Conservation (phyloP, 2,797 vertebrate species). For the Heteromormyrus szaboi region DNA sequence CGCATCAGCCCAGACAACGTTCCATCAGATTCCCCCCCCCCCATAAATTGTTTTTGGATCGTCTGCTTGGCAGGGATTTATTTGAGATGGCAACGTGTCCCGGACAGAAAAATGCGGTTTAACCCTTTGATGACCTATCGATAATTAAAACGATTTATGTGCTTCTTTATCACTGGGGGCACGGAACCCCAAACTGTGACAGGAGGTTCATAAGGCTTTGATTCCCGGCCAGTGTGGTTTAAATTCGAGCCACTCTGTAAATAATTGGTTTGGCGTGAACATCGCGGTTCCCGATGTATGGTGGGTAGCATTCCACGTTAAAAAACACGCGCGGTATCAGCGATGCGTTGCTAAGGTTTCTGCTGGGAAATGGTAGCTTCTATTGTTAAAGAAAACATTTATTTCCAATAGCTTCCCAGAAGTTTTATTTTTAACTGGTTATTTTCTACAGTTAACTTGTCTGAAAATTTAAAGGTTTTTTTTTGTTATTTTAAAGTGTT, state of each 20-base stretch:
- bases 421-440: background rate
- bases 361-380: background rate
- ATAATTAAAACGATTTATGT: constrained; percentile 10
- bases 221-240: background rate
- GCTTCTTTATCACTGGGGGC: background rate
- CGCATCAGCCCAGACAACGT: background rate
- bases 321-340: background rate
- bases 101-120: background rate
- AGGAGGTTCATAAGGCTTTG: background rate
- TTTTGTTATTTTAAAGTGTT: background rate
- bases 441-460: background rate
- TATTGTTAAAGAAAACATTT: background rate
- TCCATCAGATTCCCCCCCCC: constrained; percentile 18
- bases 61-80: background rate
- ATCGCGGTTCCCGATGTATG: background rate
- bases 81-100: background rate
- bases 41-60: background rate
- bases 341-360: background rate
- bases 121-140: background rate
- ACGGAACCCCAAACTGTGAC: background rate
- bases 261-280: background rate
- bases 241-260: background rate
- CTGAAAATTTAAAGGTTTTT: background rate
- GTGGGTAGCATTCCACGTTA: background rate
- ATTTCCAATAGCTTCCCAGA: constrained; percentile 1